phyloP scores from a whole-genome alignment of 2,888 invertebrate genomes.

The Macaria notata region DNA sequence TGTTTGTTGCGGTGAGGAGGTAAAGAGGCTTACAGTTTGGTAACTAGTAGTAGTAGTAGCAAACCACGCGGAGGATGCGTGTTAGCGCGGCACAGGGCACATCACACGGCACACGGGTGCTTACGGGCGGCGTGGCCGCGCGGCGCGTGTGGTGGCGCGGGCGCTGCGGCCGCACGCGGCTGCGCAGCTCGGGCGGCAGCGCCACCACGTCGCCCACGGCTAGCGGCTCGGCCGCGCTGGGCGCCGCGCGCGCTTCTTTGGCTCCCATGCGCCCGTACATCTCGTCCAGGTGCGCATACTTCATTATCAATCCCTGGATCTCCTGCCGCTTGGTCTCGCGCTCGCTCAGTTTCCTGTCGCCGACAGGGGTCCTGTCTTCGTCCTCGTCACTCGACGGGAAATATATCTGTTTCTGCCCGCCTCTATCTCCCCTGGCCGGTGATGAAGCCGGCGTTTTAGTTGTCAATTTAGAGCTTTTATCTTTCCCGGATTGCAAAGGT shows the following conservation, averaged over 20 bases:
- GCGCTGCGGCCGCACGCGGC: conserved; percentile 65
- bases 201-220: conserved; percentile 69
- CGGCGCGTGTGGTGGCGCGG: conserved; percentile 78
- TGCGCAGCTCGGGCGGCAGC: conserved; percentile 73
- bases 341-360: conserved; percentile 84
- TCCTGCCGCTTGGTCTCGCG: conserved; percentile 92
- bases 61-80: conserved; percentile 61
- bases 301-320: conserved; percentile 90
- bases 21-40: no score
- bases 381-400: conserved; percentile 78
- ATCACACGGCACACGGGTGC: conserved; percentile 76
- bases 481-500: conserved; percentile 69
- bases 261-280: conserved; percentile 82
- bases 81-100: no score
- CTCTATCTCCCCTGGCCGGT: conserved; percentile 56
- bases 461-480: conserved; percentile 49
- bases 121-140: conserved; percentile 82
- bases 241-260: conserved; percentile 50
- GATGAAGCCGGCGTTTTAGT: conserved; percentile 68
- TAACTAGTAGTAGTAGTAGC: no score
- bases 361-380: conserved; percentile 78
- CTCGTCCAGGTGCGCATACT: conserved; percentile 91
- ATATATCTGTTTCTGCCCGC: conserved; percentile 74
- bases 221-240: conserved; percentile 54
- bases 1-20: no score